Evolutionary conservation across 2,797 vertebrate species (phyloP).

Genomic region (Tangara arthus): DNA sequence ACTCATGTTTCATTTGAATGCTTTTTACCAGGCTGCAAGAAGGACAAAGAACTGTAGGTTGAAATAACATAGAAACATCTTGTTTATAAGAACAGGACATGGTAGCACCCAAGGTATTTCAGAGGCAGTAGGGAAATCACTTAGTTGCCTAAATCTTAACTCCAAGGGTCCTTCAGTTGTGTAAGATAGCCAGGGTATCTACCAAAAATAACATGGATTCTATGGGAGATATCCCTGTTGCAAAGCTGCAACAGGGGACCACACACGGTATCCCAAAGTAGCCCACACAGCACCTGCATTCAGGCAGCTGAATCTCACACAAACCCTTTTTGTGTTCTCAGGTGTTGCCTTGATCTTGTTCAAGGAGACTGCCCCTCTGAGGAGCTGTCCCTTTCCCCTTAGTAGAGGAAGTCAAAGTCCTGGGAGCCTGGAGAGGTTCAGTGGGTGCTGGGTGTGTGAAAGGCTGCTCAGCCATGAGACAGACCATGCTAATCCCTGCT

Average conservation of each 20-base stretch:
- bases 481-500: background rate
- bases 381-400: background rate
- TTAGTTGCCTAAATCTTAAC: background rate
- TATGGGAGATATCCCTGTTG: background rate
- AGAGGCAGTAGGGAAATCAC: background rate
- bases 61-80: background rate
- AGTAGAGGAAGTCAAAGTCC: background rate
- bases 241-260: background rate
- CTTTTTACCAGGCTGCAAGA: background rate
- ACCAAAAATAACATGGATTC: background rate
- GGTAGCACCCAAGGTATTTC: background rate
- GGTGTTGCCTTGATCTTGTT: background rate
- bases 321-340: background rate
- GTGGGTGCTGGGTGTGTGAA: fast-evolving
- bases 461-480: background rate
- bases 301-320: background rate
- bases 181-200: background rate
- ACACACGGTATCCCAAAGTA: background rate
- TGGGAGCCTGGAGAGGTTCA: background rate
- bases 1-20: background rate
- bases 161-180: background rate
- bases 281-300: background rate
- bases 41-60: background rate
- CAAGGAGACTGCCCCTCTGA: background rate
- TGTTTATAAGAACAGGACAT: background rate